Evolutionary conservation across 2,113 vertebrate genomes (phyloP).

Genomic region (Syngnathus floridae): DNA sequence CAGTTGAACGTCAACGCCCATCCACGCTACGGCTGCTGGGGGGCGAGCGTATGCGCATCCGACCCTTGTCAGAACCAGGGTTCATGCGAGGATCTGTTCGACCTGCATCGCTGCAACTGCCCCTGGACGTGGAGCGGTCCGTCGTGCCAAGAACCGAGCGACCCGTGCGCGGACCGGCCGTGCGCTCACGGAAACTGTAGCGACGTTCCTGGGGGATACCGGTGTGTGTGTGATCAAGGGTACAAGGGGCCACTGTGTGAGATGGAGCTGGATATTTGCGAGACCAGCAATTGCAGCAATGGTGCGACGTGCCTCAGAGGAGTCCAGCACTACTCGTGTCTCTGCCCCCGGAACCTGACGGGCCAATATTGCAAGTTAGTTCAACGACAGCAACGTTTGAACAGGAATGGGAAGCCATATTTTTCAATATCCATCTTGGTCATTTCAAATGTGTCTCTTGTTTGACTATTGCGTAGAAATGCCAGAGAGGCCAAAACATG

Average conservation of each 20-base stretch:
- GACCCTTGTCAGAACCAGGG: slow-evolving; percentile 76
- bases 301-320: slow-evolving; percentile 80
- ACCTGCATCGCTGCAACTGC: slow-evolving; percentile 74
- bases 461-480: too few relatives aligned
- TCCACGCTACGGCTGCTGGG: slow-evolving; percentile 67
- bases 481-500: too few relatives aligned
- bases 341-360: slow-evolving; percentile 77
- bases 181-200: slow-evolving; percentile 82
- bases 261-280: slow-evolving; percentile 67
- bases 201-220: slow-evolving; percentile 47
- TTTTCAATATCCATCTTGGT: neutral
- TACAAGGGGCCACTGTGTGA: slow-evolving; percentile 75
- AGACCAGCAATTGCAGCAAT: slow-evolving; percentile 71
- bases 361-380: slow-evolving; percentile 78
- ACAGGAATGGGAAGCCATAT: neutral
- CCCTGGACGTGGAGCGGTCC: slow-evolving; percentile 69
- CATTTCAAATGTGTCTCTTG: neutral
- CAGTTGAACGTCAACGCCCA: slow-evolving; percentile 55
- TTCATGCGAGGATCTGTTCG: slow-evolving; percentile 74
- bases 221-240: slow-evolving; percentile 77
- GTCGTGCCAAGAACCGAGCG: slow-evolving; percentile 64
- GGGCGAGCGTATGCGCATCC: slow-evolving; percentile 66
- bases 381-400: neutral
- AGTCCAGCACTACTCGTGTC: slow-evolving; percentile 72
- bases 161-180: slow-evolving; percentile 74